Evolutionary conservation across 2,888 invertebrate species (phyloP).

Genomic region (Selenia dentaria): DNA sequence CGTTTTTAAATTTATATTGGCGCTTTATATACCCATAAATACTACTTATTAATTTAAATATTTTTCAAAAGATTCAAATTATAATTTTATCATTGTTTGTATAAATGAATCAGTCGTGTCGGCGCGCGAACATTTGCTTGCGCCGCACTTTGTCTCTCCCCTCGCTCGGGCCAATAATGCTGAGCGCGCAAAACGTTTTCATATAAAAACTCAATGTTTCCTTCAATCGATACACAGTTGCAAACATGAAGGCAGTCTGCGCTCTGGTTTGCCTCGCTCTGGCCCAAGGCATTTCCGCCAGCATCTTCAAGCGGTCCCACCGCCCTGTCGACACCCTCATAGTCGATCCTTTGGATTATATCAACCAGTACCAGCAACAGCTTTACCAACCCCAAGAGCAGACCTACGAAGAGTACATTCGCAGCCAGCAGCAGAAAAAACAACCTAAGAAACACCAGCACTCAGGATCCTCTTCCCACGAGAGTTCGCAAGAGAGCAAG

Average conservation of each 20-base stretch:
- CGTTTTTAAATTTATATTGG: too few relatives aligned
- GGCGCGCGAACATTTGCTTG: constrained; percentile 26
- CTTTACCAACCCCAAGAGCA: constrained; percentile 34
- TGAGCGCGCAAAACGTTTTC: constrained; percentile 39
- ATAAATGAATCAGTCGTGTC: too few relatives aligned
- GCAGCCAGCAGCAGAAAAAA: constrained; percentile 19
- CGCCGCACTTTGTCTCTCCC: constrained; percentile 28
- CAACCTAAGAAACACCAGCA: constrained; percentile 21
- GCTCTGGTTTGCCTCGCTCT: constrained; percentile 65
- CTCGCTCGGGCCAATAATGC: constrained; percentile 29
- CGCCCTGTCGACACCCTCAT: constrained; percentile 45
- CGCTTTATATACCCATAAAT: too few relatives aligned
- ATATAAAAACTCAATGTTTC: constrained; percentile 49
- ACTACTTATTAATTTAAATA: too few relatives aligned
- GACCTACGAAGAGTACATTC: constrained; percentile 29
- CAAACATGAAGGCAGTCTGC: constrained; percentile 70
- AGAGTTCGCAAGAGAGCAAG: constrained; percentile 37
- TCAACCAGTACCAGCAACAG: constrained; percentile 42
- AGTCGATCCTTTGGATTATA: constrained; percentile 49
- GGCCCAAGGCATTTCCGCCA: constrained; percentile 57
- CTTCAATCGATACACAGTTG: constrained; percentile 37
- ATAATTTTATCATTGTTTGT: too few relatives aligned
- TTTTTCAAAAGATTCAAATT: too few relatives aligned
- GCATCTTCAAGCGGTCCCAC: constrained; percentile 57
- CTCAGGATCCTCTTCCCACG: constrained; percentile 23